A percentile compares a stretch with the other conserved stretches of the same genome.
Evolutionary conservation across 2,113 vertebrate species (phyloP).

Genomic region (Struthio camelus): DNA sequence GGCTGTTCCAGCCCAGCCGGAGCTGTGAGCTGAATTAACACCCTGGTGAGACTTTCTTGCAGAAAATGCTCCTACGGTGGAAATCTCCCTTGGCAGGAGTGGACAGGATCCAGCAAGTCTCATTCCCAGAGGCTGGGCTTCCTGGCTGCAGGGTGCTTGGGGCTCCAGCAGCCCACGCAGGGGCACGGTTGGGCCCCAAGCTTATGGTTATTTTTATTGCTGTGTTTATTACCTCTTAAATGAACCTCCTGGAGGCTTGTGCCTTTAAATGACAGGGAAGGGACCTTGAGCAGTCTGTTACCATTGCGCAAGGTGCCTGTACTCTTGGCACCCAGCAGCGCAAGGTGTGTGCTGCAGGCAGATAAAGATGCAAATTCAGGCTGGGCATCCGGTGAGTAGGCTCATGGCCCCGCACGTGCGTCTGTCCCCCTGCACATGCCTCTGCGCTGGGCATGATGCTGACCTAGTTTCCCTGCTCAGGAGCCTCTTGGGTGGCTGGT

Average conservation of each 20-base stretch:
- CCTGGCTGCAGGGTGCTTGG: background rate
- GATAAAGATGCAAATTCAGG: background rate
- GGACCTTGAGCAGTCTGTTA: constrained; percentile 11
- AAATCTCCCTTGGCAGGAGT: background rate
- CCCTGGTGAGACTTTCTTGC: background rate
- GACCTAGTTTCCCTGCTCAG: background rate
- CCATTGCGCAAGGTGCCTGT: background rate
- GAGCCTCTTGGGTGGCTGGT: background rate
- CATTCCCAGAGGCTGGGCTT: background rate
- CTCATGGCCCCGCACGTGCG: rapidly evolving
- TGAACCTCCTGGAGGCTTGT: constrained; percentile 23
- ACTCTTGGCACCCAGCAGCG: background rate
- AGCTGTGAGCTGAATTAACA: background rate
- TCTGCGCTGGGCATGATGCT: background rate
- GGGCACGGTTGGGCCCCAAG: background rate
- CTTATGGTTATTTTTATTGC: constrained; percentile 56
- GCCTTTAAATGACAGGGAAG: background rate
- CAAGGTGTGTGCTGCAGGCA: background rate
- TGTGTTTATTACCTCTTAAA: constrained; percentile 53
- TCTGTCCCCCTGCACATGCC: rapidly evolving
- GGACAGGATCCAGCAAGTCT: background rate
- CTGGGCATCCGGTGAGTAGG: background rate
- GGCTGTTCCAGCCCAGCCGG: background rate
- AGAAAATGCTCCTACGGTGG: background rate
- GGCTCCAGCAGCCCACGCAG: background rate